Conservation (phyloP, 2,888 invertebrate genomes). For the Agriopis leucophaearia region DNA sequence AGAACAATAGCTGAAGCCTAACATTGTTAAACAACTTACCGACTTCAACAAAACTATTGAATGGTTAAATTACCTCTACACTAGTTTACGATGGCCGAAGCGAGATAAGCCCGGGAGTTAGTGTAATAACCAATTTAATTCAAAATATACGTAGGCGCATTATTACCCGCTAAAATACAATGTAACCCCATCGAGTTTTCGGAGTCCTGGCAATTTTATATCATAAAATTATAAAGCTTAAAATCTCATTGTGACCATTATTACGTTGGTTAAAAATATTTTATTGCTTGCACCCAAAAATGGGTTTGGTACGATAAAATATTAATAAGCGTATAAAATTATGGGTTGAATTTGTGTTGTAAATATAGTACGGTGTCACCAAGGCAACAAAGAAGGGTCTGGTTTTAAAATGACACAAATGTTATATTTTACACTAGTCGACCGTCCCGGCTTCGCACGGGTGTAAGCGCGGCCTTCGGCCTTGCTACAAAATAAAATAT, state of each 20-base stretch:
- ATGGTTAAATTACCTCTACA: conserved; percentile 67
- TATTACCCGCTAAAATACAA: conserved; percentile 52
- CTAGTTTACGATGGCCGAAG: conserved; percentile 60
- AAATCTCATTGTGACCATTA: conserved; percentile 20
- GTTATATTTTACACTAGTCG: no score
- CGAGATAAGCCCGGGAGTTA: conserved; percentile 60
- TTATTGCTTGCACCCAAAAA: conserved; percentile 11
- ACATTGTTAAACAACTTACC: conserved; percentile 44
- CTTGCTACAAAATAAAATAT: no score
- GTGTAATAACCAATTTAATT: conserved; percentile 64
- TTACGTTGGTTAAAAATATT: conserved; percentile 18
- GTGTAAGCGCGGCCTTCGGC: no score
- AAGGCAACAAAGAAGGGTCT: no score
- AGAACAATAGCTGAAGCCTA: conserved; percentile 47
- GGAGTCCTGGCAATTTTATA: conserved; percentile 34
- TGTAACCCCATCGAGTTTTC: conserved; percentile 34
- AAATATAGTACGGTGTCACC: no score
- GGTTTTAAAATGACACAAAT: no score
- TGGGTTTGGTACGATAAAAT: conserved; percentile 5
- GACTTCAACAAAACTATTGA: conserved; percentile 61
- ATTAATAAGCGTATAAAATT: conserved; percentile 6
- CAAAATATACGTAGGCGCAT: conserved; percentile 60
- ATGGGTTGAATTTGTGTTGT: not conserved
- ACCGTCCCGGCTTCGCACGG: no score
- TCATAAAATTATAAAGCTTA: conserved; percentile 30